These are phyloP conservation scores for Polypedilum vanderplanki DNA, from an alignment of 1,140 invertebrate species.

Conservation along the genomic window DNA sequence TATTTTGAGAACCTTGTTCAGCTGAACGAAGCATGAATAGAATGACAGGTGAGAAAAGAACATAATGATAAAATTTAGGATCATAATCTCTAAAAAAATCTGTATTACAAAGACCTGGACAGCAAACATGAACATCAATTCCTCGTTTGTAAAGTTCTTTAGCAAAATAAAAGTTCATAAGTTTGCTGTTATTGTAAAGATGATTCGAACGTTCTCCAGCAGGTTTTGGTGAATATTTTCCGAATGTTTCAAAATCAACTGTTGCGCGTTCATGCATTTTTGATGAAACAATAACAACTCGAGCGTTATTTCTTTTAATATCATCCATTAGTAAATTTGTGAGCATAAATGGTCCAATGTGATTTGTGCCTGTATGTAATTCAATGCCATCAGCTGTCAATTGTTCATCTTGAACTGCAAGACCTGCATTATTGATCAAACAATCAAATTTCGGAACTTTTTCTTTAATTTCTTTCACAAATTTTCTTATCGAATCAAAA, in stretches of 20 bases:
- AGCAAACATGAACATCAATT: constrained; percentile 65
- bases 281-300: constrained; percentile 52
- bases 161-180: constrained; percentile 65
- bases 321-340: constrained; percentile 67
- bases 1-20: constrained; percentile 69
- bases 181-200: constrained; percentile 72
- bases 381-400: constrained; percentile 76
- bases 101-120: constrained; percentile 80
- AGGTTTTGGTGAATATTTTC: constrained; percentile 46
- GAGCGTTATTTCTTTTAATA: constrained; percentile 55
- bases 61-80: constrained; percentile 62
- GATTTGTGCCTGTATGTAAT: constrained; percentile 71
- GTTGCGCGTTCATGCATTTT: constrained; percentile 46
- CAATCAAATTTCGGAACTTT: constrained; percentile 59
- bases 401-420: constrained; percentile 48
- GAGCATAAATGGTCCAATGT: constrained; percentile 77
- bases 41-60: constrained; percentile 60
- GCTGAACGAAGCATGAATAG: constrained; percentile 63
- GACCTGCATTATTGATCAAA: constrained; percentile 71
- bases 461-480: constrained; percentile 50
- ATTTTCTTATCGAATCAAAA: constrained; percentile 54
- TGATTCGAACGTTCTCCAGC: constrained; percentile 51
- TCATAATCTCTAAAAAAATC: constrained; percentile 62
- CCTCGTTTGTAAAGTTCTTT: constrained; percentile 45
- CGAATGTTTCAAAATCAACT: constrained; percentile 65